Base-by-base conservation (phyloP, 2,888 invertebrate species). In the Thereva nobilitata region DNA sequence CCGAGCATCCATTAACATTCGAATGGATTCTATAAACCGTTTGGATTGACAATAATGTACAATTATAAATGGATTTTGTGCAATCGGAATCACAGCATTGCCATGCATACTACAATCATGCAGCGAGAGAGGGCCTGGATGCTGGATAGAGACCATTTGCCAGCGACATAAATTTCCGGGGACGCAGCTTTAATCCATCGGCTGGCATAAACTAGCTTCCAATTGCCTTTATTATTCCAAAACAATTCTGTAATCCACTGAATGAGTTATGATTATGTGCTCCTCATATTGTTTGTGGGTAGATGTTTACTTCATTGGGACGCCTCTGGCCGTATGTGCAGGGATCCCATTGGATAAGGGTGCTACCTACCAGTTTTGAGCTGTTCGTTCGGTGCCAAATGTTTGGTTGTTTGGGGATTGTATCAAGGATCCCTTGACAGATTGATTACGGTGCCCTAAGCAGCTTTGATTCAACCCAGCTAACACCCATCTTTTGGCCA, bases 11-110 rank as follows among this genome's bases (percentile, higher is more conserved):
- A 64, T 54, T 54, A 54, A 45, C 54, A 54, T 64, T 45, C 53
- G 53, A 54, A 64, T 64, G 64, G 64, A 64, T 64, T 64, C 53
- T 64, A 64, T 64, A 54, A 64, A 64, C 45, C 54, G 64, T 64
- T 64, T 64, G 54, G 54, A 64, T 64, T 64, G 64, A 64, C 64
- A 64, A 71, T 72, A 72, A 72, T 72, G 71, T 72, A 72, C 71
- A 72, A 72, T 72, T 72, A 72, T 72, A 71, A 72, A 72, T 71
- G 70, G 71, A 72, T 72, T 72, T 72, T 71, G 70, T 73, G 72
- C 72, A 71, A 71, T 71, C 71, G 70, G 68, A 73, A 72, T 73
- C 73, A 69, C 55, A 55, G 55, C 55, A 49, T 65, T 65, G 65
- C 49, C 56, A 56, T 65, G 47, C 55, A 64, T 54, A 64, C 53